Percentiles rank a stretch among this genome's conserved stretches.
These are phyloP conservation scores for Scaptomyza parva DNA, from an alignment of 2,888 invertebrate species.

Conservation along the genomic window DNA sequence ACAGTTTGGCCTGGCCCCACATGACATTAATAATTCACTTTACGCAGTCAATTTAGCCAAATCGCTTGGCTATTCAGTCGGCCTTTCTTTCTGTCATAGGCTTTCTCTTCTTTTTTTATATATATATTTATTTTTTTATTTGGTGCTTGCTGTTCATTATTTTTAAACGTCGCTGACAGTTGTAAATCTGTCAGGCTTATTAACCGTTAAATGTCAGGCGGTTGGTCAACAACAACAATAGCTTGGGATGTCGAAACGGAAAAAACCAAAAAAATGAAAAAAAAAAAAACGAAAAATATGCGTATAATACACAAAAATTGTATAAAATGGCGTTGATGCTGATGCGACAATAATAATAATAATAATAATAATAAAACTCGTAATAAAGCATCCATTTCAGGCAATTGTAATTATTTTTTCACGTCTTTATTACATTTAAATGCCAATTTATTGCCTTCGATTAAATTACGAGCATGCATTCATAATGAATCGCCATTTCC, in stretches of 20 bases:
- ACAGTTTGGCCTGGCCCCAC: slow-evolving; percentile 27
- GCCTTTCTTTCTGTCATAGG: slow-evolving; percentile 5
- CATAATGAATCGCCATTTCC: slow-evolving; percentile 57
- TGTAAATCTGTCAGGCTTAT: slow-evolving; percentile 81
- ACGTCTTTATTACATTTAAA: slow-evolving; percentile 79
- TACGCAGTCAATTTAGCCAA: slow-evolving; percentile 78
- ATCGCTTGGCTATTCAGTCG: slow-evolving; percentile 67
- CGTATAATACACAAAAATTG: slow-evolving; percentile 73
- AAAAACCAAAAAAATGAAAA: slow-evolving; percentile 31
- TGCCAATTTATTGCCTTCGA: slow-evolving; percentile 80
- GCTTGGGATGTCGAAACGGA: no score
- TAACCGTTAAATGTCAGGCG: slow-evolving; percentile 80
- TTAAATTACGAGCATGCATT: slow-evolving; percentile 67
- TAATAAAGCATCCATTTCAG: slow-evolving; percentile 56
- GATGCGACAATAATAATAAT: slow-evolving; percentile 15
- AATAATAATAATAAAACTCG: slow-evolving; percentile 49
- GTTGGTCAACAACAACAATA: slow-evolving; percentile 48
- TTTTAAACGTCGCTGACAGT: slow-evolving; percentile 76
- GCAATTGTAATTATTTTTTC: slow-evolving; percentile 72
- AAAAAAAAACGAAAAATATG: slow-evolving; percentile 64
- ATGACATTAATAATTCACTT: slow-evolving; percentile 81
- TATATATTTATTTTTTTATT: slow-evolving; percentile 24
- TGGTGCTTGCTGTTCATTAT: slow-evolving; percentile 71
- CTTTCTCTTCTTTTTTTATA: slow-evolving; percentile 12
- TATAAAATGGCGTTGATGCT: slow-evolving; percentile 50